Conservation (phyloP, 92 coral and sea anemone genomes). For the Nematostella vectensis region DNA sequence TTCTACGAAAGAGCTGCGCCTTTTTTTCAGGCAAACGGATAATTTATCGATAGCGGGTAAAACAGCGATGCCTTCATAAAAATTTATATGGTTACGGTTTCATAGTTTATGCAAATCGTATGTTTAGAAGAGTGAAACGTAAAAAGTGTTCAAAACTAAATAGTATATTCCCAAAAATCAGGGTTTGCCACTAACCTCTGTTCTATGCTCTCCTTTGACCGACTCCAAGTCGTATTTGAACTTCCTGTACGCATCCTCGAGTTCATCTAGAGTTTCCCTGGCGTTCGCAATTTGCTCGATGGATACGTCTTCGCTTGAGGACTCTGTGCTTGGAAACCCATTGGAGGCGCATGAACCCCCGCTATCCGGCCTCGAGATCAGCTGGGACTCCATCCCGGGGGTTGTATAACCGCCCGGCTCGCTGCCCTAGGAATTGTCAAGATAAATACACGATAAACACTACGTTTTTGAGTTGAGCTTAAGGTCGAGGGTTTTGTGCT, state of each 20-base stretch:
- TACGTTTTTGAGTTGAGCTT: too few species aligned
- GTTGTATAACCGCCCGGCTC: background rate
- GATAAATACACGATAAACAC: too few species aligned
- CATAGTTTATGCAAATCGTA: too few species aligned
- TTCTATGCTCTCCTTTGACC: slow-evolving; percentile 82
- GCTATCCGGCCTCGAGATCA: background rate
- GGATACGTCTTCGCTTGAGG: slow-evolving; percentile 52
- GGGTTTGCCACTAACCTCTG: slow-evolving; percentile 93
- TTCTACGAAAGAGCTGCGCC: too few species aligned
- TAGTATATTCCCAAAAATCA: too few species aligned
- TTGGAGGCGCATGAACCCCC: background rate
- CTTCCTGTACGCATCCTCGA: slow-evolving; percentile 86
- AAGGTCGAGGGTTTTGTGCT: too few species aligned
- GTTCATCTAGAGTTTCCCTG: slow-evolving; percentile 84
- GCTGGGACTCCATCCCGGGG: background rate
- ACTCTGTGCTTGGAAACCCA: background rate
- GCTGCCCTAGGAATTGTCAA: background rate
- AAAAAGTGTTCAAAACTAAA: too few species aligned
- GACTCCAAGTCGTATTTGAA: slow-evolving; percentile 84
- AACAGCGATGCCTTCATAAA: too few species aligned
- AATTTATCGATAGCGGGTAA: too few species aligned
- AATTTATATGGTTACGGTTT: too few species aligned
- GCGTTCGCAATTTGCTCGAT: slow-evolving; percentile 84
- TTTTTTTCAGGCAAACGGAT: too few species aligned
- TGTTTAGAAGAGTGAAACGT: too few species aligned